phyloP scores from a whole-genome alignment of 2,888 invertebrate genomes.

The Acronicta aceris region DNA sequence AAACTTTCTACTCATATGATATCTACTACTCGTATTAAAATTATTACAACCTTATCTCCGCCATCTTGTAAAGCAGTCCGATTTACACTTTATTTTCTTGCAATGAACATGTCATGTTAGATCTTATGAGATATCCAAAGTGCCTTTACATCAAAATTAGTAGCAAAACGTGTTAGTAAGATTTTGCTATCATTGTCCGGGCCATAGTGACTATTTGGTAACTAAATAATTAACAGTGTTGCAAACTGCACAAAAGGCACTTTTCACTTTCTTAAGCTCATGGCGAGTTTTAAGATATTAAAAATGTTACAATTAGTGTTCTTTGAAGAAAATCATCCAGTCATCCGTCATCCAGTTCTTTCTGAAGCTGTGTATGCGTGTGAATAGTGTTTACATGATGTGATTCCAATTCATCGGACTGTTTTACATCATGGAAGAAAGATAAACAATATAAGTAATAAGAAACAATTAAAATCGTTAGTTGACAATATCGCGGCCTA shows the following conservation, averaged over 20 bases:
- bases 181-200: neutral
- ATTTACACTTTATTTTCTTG: neutral
- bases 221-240: neutral
- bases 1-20: constrained; percentile 10
- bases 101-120: neutral
- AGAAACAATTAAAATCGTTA: constrained; percentile 50
- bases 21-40: constrained; percentile 3
- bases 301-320: no score
- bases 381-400: neutral
- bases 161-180: neutral
- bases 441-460: constrained; percentile 16
- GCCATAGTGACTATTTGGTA: neutral
- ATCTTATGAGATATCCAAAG: constrained; percentile 6
- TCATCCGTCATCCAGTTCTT: neutral
- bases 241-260: neutral
- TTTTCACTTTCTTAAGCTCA: no score
- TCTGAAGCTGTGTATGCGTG: neutral
- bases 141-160: constrained; percentile 19
- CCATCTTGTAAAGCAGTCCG: constrained; percentile 35
- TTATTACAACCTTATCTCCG: constrained; percentile 6
- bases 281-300: no score
- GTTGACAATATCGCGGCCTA: constrained; percentile 82
- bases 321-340: no score
- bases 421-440: constrained; percentile 25
- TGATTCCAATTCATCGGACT: constrained; percentile 15